Evolutionary conservation across 2,888 invertebrate species (phyloP).

Genomic region (Argyra leucocephala): DNA sequence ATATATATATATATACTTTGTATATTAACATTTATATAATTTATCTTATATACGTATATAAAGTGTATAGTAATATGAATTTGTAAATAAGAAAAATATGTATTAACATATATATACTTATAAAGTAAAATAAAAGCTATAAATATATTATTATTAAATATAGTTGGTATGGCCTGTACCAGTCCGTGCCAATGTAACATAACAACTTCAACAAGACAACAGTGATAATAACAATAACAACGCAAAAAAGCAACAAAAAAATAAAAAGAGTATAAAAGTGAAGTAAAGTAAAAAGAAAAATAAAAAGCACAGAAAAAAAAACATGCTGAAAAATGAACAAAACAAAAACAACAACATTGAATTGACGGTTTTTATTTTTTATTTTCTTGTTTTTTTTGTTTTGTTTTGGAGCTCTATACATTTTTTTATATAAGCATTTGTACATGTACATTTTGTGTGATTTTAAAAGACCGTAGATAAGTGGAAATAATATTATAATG

Average conservation of each 20-base stretch:
- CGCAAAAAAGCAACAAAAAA: neutral
- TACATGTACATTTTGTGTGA: too few species aligned
- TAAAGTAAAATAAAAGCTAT: neutral
- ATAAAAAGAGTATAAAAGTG: too few species aligned
- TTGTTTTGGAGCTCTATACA: neutral
- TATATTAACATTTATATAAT: too few species aligned
- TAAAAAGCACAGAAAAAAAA: neutral
- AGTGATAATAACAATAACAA: neutral
- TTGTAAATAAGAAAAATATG: too few species aligned
- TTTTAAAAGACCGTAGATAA: too few species aligned
- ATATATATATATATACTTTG: too few species aligned
- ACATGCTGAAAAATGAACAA: neutral
- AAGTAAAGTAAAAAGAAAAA: neutral
- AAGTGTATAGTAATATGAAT: too few species aligned
- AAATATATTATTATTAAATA: neutral
- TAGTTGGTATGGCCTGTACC: conserved; percentile 9
- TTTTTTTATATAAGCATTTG: too few species aligned
- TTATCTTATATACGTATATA: too few species aligned
- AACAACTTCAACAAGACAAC: neutral
- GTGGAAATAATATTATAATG: too few species aligned
- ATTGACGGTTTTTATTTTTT: neutral
- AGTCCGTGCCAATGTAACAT: conserved; percentile 13
- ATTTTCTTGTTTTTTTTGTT: too few species aligned
- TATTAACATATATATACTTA: neutral
- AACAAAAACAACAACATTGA: neutral